Evolutionary conservation across 2,888 invertebrate genomes (phyloP).

Genomic region (Hydroisotoma schaefferi): DNA sequence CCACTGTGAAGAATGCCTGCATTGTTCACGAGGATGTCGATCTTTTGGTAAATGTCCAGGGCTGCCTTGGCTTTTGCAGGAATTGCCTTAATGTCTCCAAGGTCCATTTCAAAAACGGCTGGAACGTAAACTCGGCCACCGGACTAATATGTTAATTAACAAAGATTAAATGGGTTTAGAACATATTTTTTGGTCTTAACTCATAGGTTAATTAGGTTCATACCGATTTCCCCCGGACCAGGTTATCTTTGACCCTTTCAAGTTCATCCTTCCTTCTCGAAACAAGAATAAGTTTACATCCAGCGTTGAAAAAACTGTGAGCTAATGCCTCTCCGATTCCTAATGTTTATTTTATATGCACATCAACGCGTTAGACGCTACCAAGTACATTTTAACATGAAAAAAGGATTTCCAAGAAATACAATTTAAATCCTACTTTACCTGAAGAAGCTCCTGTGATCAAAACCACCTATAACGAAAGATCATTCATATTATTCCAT

Average conservation of each 20-base stretch:
- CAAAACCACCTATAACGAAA: constrained; percentile 71
- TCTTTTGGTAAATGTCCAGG: constrained; percentile 65
- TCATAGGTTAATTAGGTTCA: constrained; percentile 39
- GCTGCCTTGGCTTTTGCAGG: constrained; percentile 64
- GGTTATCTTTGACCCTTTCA: constrained; percentile 71
- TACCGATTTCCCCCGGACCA: constrained; percentile 65
- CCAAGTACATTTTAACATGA: too few species aligned
- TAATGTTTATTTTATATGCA: neutral
- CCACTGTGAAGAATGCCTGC: constrained; percentile 83
- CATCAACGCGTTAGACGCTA: neutral
- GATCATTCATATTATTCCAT: too few species aligned
- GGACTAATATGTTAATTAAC: constrained; percentile 52
- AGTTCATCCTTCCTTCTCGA: constrained; percentile 75
- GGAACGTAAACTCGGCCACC: constrained; percentile 64
- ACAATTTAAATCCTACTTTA: neutral
- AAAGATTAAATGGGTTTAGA: neutral
- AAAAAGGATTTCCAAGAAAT: too few species aligned
- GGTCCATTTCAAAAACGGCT: constrained; percentile 69
- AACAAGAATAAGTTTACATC: constrained; percentile 79
- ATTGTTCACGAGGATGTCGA: constrained; percentile 90
- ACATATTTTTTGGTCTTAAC: neutral
- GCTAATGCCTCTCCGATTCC: constrained; percentile 90
- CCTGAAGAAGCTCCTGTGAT: constrained; percentile 89
- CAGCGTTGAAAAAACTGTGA: constrained; percentile 75
- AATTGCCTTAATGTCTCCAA: constrained; percentile 66